Percentiles rank a stretch among this genome's conserved stretches.
These are phyloP conservation scores for Nesidiocoris tenuis DNA, from an alignment of 2,888 invertebrate species.

Conservation along the genomic window DNA sequence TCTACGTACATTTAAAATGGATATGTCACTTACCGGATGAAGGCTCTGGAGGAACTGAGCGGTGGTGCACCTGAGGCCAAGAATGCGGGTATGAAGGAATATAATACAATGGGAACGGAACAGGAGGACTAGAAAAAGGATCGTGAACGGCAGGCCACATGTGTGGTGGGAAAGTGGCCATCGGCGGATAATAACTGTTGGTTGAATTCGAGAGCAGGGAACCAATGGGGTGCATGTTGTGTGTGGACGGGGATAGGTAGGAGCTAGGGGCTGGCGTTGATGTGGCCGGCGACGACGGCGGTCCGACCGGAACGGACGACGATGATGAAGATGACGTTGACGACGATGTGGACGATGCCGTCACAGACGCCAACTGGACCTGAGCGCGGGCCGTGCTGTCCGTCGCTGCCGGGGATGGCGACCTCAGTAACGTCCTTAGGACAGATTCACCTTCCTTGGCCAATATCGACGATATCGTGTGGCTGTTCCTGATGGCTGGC, in stretches of 20 bases:
- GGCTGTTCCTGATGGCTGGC: conserved; percentile 61
- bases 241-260: conserved; percentile 51
- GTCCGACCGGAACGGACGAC: conserved; percentile 44
- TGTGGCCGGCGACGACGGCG: conserved; percentile 39
- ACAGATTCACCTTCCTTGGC: conserved; percentile 59
- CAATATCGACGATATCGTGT: conserved; percentile 81
- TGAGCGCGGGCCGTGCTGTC: not conserved
- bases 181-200: conserved; percentile 44
- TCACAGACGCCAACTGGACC: not conserved
- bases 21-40: conserved; percentile 49
- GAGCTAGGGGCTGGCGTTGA: conserved; percentile 44
- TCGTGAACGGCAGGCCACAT: conserved; percentile 45
- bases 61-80: conserved; percentile 49
- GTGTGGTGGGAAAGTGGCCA: conserved; percentile 51
- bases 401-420: conserved; percentile 53
- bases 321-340: conserved; percentile 20
- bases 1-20: too few species aligned
- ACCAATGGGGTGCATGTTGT: conserved; percentile 25
- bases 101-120: conserved; percentile 47
- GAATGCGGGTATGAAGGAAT: conserved; percentile 47
- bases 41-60: conserved; percentile 49
- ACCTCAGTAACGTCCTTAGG: conserved; percentile 55
- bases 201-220: conserved; percentile 35
- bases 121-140: conserved; percentile 48
- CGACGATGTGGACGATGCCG: not conserved